Evolutionary conservation across 2,888 invertebrate species (phyloP).

Genomic region (Pandemis heparana): DNA sequence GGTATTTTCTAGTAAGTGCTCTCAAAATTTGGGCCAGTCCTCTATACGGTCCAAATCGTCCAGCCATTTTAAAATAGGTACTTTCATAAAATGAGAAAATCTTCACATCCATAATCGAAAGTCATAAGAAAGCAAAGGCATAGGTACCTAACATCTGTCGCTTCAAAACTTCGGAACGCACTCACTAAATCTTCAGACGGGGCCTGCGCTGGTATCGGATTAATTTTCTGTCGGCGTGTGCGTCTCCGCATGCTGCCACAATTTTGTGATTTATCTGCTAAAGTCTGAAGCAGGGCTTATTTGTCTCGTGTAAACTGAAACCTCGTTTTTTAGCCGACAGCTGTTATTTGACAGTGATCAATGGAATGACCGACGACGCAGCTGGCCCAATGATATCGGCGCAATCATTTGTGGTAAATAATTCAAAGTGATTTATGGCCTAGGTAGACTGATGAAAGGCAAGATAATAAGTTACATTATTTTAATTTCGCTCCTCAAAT

Average conservation of each 20-base stretch:
- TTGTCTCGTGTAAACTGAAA: constrained; percentile 35
- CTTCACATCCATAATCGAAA: no score
- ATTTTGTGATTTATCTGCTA: constrained; percentile 1
- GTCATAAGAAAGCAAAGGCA: no score
- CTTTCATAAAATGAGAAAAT: no score
- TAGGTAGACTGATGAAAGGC: neutral
- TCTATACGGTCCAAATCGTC: no score
- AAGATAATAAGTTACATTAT: neutral
- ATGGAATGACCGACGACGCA: constrained; percentile 30
- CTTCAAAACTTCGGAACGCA: neutral
- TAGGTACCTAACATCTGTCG: neutral
- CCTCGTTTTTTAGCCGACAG: constrained; percentile 23
- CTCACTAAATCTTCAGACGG: constrained; percentile 3
- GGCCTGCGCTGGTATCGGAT: neutral
- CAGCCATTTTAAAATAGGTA: no score
- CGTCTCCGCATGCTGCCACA: neutral
- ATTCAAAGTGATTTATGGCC: constrained; percentile 31
- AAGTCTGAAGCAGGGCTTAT: neutral
- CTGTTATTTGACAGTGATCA: constrained; percentile 38
- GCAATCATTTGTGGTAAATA: constrained; percentile 30
- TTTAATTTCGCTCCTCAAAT: neutral
- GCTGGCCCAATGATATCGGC: constrained; percentile 26
- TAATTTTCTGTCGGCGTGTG: neutral
- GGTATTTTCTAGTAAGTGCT: no score
- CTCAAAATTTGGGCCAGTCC: no score